phyloP scores from a whole-genome alignment of 2,888 invertebrate species.

The Drosophila subsilvestris region DNA sequence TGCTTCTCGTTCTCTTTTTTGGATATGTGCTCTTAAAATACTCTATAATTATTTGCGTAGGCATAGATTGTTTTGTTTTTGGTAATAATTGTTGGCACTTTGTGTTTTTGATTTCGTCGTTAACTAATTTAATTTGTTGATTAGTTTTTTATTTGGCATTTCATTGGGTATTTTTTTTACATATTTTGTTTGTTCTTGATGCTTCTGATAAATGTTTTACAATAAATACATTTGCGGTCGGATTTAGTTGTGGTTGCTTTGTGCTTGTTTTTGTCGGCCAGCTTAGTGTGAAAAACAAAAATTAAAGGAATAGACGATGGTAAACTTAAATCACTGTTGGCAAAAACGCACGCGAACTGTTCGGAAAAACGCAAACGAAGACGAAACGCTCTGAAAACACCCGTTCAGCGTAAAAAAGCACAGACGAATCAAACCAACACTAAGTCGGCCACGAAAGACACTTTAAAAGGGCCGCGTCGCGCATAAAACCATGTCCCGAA shows the following conservation, averaged over 20 bases:
- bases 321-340: neutral
- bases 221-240: constrained; percentile 18
- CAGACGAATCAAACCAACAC: constrained; percentile 10
- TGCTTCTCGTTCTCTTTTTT: constrained; percentile 40
- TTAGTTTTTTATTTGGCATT: constrained; percentile 18
- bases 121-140: constrained; percentile 19
- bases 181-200: constrained; percentile 14
- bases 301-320: neutral
- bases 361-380: too few relatives aligned
- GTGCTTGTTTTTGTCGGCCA: constrained; percentile 36
- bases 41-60: constrained; percentile 27
- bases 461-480: constrained; percentile 19
- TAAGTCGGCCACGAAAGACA: constrained; percentile 9
- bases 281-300: constrained; percentile 21
- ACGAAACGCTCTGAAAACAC: neutral
- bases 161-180: constrained; percentile 32
- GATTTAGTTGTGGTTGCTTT: constrained; percentile 15
- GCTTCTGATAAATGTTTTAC: constrained; percentile 10
- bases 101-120: constrained; percentile 21
- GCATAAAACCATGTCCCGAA: constrained; percentile 2
- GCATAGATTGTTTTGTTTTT: constrained; percentile 32
- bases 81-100: constrained; percentile 37
- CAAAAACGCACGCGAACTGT: constrained; percentile 1
- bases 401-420: too few relatives aligned
- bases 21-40: constrained; percentile 38